Evolutionary conservation across 2,113 vertebrate genomes (phyloP), one percentile per base, ranked within the genome.

Genomic region (Ailurus styani): DNA sequence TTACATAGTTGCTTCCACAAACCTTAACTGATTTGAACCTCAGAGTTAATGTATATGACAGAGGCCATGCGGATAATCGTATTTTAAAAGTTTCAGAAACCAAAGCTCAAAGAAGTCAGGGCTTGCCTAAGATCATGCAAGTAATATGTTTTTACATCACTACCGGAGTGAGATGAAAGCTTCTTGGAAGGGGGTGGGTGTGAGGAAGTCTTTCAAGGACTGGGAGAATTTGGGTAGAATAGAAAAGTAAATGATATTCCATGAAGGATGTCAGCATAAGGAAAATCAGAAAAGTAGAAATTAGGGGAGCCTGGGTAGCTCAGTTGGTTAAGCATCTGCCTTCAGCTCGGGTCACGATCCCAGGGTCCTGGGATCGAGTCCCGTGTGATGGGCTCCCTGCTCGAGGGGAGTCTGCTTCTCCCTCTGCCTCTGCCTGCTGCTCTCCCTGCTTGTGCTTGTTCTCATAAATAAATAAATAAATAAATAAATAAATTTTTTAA

Each of bases 31-130:
- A 87, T 75, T 47, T 70, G 73, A 77, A 87, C 10, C 13, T 96
- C 21, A 72, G 29, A 64, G 8, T 64, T 70, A 57, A 70, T 37
- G 13, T 55, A 81, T 91, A 42, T 54, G 40, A 57, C 57, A 3
- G 27, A 55, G n/a, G 27, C 75, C n/a, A 25, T 64, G 55, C 2
- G 64, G 31, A 83, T 75, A n/a, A 84, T n/a, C 60, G 3, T 47
- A 79, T 81, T 90, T 96, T 84, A 72, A 94, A 94, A 70, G 47
- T 70, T 81, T 81, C 29, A 60, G 90, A 84, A 87, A 93, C 25
- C 45, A 88, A 68, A 73, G 3, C 4, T 84, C 37, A 55, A 62
- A 64, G 75, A 77, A 9, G 3, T 29, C 31, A 87, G 78, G 14
- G 17, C 34, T 93, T 86, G 70, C 25, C 68, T n/a, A 52, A 90